Percentiles rank a stretch among this genome's conserved stretches.
These are phyloP conservation scores for Phortica okadai DNA, from an alignment of 2,888 invertebrate genomes.

Conservation along the genomic window DNA sequence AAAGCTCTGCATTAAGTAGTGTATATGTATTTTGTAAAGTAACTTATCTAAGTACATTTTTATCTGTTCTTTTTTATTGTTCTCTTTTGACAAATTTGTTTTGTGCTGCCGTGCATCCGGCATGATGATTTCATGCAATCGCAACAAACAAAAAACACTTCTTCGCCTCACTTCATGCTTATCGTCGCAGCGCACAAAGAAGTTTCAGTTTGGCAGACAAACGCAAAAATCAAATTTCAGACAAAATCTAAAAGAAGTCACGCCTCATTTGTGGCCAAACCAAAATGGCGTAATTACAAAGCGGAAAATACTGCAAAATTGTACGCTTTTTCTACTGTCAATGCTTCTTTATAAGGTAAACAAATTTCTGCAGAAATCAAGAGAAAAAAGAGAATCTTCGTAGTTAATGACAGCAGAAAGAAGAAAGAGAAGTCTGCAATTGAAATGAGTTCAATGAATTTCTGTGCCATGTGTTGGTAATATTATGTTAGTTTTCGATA, in stretches of 20 bases:
- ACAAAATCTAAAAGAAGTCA: background rate
- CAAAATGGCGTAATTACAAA: background rate
- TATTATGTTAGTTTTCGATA: constrained; percentile 41
- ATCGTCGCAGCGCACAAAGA: background rate
- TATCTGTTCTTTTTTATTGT: background rate
- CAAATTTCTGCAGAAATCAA: constrained; percentile 32
- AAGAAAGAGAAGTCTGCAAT: too few relatives aligned
- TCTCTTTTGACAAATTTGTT: background rate
- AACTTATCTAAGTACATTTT: background rate
- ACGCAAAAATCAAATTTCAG: background rate
- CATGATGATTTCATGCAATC: background rate
- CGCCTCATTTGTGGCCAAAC: background rate
- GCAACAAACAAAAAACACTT: background rate
- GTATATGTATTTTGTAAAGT: too few relatives aligned
- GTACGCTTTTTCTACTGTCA: background rate
- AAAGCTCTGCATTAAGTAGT: too few relatives aligned
- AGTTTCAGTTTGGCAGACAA: background rate
- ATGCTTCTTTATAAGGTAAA: constrained; percentile 44
- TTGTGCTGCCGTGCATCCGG: background rate
- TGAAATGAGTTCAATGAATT: constrained; percentile 64
- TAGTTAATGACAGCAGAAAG: background rate
- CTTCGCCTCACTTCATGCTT: background rate
- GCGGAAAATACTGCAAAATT: constrained; percentile 18
- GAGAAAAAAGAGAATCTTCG: too few relatives aligned
- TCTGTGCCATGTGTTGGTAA: constrained; percentile 60